These are phyloP conservation scores for Sebastes itinus DNA, from an alignment of 2,797 vertebrate species.

Conservation along the genomic window DNA sequence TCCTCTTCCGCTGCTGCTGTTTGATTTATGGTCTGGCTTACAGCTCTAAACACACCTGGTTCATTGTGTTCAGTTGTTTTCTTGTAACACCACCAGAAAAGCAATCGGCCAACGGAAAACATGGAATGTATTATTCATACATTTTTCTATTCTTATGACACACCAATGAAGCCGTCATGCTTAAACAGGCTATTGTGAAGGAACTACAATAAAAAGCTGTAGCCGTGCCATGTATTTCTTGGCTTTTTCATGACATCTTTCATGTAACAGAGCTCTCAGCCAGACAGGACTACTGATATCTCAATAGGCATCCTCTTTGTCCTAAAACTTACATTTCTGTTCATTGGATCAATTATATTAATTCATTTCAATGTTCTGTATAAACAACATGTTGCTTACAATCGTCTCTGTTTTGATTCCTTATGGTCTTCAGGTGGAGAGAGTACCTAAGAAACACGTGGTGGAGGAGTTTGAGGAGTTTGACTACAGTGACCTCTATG, in stretches of 20 bases:
- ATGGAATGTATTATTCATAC: not conserved
- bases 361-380: not conserved
- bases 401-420: not conserved
- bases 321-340: not conserved
- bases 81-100: conserved; percentile 15
- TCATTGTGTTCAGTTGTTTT: conserved; percentile 17
- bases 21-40: conserved; percentile 40
- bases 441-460: conserved; percentile 54
- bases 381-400: not conserved
- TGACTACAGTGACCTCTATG: conserved; percentile 73
- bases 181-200: not conserved
- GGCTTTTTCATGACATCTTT: not conserved
- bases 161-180: not conserved
- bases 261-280: not conserved
- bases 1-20: conserved; percentile 19
- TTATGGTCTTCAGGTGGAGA: conserved; percentile 64
- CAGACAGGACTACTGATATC: not conserved
- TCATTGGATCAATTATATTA: not conserved
- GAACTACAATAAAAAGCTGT: not conserved
- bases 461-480: conserved; percentile 76
- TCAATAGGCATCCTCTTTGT: fast-evolving
- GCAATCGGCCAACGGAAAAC: not conserved
- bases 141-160: not conserved
- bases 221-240: not conserved
- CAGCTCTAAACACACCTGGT: conserved; percentile 21